Evolutionary conservation across 2,113 vertebrate species (phyloP), one percentile per base, ranked within the genome.

Genomic region (Hypocryptadius cinnamomeus): DNA sequence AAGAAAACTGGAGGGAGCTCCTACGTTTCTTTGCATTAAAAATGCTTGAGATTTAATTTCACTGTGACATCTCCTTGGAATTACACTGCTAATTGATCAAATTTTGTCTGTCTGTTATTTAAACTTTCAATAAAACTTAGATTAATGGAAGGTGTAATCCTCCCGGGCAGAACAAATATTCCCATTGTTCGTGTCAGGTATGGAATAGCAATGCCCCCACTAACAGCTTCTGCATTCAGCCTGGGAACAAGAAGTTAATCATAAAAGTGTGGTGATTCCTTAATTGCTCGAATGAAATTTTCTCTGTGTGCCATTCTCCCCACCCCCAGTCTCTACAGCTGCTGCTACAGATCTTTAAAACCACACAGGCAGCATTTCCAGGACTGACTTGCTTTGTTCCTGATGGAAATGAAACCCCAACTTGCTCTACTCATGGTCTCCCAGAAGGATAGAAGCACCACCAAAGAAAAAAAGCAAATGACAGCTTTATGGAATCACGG

Each of bases 71-170:
- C 97, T 97, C 97, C 91, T 95, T 87, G 97, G 97, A 98, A 98
- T 98, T 97, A 73, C 95, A 63, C 86, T 78, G 97, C 96, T 98
- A 98, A 98, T 97, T 97, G 97, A 98, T 98, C 97, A 97, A 96
- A 97, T 97, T 98, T 96, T 96, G 97, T 91, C 98, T 98, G 97
- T 96, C 97, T 98, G 97, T 98, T 98, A 98, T 97, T 98, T 98
- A 97, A 98, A 98, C 97, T 98, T 98, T 97, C 97, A 98, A 96
- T 98, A 98, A 97, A 97, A 97, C n/a, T 85, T 92, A 97, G 97
- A 97, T 97, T 97, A 97, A 97, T 98, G 96, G 97, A 93, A 98
- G 97, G 97, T 97, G 97, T 96, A 96, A 97, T 97, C 96, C 97
- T 97, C 97, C 96, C 17, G 40, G 97, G 97, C 97, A 97, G 97